Evolutionary conservation across 2,888 invertebrate species (phyloP).

Genomic region (Apotomis turbidana): DNA sequence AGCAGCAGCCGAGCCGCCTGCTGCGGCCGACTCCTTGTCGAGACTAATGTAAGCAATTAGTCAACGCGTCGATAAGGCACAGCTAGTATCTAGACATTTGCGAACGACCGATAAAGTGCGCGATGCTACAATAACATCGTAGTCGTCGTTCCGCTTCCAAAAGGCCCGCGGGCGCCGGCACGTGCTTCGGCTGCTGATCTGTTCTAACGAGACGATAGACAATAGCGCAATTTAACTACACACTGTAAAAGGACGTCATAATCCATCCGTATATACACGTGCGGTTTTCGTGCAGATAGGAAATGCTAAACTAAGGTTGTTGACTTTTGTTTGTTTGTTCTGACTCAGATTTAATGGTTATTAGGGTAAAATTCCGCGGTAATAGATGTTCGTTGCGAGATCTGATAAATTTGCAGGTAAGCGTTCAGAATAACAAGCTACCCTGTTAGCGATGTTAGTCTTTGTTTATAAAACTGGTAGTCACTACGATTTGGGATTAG

Average conservation of each 20-base stretch:
- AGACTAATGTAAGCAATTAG: slow-evolving; percentile 78
- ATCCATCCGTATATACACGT: slow-evolving; percentile 4
- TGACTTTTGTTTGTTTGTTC: slow-evolving; percentile 19
- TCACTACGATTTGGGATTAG: neutral
- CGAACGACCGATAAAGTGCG: slow-evolving; percentile 53
- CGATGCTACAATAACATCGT: slow-evolving; percentile 17
- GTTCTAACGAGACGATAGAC: slow-evolving; percentile 31
- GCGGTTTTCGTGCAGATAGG: slow-evolving; percentile 9
- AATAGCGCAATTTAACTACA: slow-evolving; percentile 36
- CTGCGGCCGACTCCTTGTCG: slow-evolving; percentile 47
- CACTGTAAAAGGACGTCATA: slow-evolving; percentile 24
- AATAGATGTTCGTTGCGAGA: slow-evolving; percentile 20
- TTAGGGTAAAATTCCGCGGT: slow-evolving; percentile 10
- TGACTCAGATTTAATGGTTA: slow-evolving; percentile 28
- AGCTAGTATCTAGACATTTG: slow-evolving; percentile 64
- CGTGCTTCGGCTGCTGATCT: slow-evolving; percentile 45
- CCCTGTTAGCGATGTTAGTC: slow-evolving; percentile 15
- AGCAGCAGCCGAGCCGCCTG: slow-evolving; percentile 53
- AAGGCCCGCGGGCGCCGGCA: slow-evolving; percentile 27
- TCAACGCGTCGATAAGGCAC: slow-evolving; percentile 68
- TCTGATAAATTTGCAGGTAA: slow-evolving; percentile 18
- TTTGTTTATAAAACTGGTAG: slow-evolving; percentile 14
- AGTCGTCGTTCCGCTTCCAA: slow-evolving; percentile 33
- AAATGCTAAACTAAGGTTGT: slow-evolving; percentile 23
- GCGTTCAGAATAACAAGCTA: slow-evolving; percentile 26